Evolutionary conservation across 2,113 vertebrate genomes (phyloP), one percentile per base, ranked within the genome.

Genomic region (Nipponia nippon): DNA sequence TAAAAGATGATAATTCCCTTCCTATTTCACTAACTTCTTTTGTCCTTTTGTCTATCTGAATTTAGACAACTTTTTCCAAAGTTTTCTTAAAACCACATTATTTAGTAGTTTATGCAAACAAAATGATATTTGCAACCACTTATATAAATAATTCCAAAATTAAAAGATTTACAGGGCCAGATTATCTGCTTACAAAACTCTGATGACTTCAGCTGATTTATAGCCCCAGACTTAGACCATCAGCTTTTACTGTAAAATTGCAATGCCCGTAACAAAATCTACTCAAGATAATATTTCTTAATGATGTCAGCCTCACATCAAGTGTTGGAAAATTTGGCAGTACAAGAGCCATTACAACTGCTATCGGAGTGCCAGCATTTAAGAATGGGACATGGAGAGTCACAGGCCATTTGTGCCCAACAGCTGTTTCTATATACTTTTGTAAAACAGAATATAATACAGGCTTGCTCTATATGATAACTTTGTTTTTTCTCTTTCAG

Each of bases 171-270:
- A 46, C 26, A 40, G 69, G 92, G 69, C 25, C 86, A 79, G 72
- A 90, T 90, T 53, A 93, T 91, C 61, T 90, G 66, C 75, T 91
- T 82, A 44, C 56, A 93, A 80, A 93, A 61, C 82, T 92, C 72
- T 1, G 1, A 36, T 79, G 87, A 85, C 78, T 94, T 94, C 87
- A 93, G 32, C 71, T 94, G 82, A 96, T 91, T 91, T 93, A 83
- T 77, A 72, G 46, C 49, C 34, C 71, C 56, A 79, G 72, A 55
- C 44, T 87, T 34, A 49, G 63, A 36, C 61, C 52, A 63, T 81
- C 80, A 94, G 40, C 69, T 84, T 84, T 91, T 79, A 69, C 69
- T 85, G 72, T 76, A 90, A 92, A 88, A 65, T 77, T 95, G 80
- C 70, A 25, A 3, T 66, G 76, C 76, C 71, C 2, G 1, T 65